Evolutionary conservation across 2,888 invertebrate species (phyloP).

Genomic region (Agriopis marginaria): DNA sequence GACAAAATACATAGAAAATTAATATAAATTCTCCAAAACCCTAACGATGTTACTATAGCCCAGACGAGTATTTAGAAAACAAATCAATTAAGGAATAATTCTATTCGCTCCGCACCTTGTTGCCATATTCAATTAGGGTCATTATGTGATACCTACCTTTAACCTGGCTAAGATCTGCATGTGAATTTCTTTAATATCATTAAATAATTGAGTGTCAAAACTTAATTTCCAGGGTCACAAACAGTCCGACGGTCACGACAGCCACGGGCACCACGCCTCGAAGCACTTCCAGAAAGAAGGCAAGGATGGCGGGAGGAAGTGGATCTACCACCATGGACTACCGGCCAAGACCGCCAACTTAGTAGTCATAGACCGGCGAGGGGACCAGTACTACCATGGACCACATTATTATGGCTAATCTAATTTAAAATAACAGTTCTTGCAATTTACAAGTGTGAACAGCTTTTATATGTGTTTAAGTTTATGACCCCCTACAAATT

Average conservation of each 20-base stretch:
- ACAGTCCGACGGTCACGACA: slow-evolving; percentile 83
- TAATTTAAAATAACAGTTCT: neutral
- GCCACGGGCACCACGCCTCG: slow-evolving; percentile 80
- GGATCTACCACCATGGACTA: slow-evolving; percentile 84
- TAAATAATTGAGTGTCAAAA: neutral
- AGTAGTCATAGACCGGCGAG: slow-evolving; percentile 68
- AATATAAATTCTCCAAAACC: too few relatives aligned
- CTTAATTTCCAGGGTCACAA: slow-evolving; percentile 81
- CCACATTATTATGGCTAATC: slow-evolving; percentile 67
- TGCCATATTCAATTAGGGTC: too few relatives aligned
- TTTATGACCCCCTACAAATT: neutral
- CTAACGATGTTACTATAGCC: too few relatives aligned
- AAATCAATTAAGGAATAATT: too few relatives aligned
- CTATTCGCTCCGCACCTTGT: too few relatives aligned
- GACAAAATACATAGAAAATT: too few relatives aligned
- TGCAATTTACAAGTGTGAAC: neutral
- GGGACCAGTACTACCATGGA: slow-evolving; percentile 63
- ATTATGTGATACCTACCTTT: too few relatives aligned
- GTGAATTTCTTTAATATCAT: too few relatives aligned
- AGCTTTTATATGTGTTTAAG: neutral
- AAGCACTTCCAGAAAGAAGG: slow-evolving; percentile 79
- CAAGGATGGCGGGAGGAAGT: slow-evolving; percentile 83
- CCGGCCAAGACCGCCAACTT: slow-evolving; percentile 74
- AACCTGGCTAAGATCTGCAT: too few relatives aligned
- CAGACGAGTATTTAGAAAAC: too few relatives aligned